Percentiles rank a stretch among this genome's conserved stretches.
Conservation (phyloP, 2,113 vertebrate species). For the Ellobius talpinus region DNA sequence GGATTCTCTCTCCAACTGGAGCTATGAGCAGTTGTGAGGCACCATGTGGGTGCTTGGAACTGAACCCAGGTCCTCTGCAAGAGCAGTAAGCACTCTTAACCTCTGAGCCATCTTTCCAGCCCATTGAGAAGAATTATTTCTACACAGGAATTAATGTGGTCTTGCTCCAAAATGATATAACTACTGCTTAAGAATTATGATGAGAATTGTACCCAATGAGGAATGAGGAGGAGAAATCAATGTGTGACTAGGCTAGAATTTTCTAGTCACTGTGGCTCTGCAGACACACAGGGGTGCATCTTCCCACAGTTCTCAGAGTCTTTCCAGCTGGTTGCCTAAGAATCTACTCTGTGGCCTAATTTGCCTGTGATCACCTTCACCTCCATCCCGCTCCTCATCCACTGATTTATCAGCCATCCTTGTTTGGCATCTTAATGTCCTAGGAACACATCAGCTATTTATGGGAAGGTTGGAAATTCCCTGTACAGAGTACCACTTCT, state of each 20-base stretch:
- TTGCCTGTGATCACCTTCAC: background rate
- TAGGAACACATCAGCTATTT: conserved; percentile 17
- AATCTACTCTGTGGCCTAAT: background rate
- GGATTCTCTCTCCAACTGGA: background rate
- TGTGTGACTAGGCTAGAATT: background rate
- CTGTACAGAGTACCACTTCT: background rate
- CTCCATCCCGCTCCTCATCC: background rate
- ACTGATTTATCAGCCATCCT: background rate
- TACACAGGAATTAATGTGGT: background rate
- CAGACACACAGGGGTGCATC: background rate
- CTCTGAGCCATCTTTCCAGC: background rate
- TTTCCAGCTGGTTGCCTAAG: background rate
- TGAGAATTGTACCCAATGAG: background rate
- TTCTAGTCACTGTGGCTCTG: background rate
- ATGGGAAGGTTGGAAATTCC: conserved; percentile 37
- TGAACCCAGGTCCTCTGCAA: background rate
- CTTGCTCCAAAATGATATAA: background rate
- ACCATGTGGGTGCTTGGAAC: background rate
- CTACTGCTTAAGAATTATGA: background rate
- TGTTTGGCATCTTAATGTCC: background rate
- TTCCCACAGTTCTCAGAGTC: background rate
- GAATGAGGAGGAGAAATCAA: background rate
- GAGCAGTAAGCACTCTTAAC: background rate
- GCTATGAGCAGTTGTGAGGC: background rate
- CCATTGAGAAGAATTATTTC: background rate